Evolutionary conservation across 1,140 invertebrate genomes (phyloP).

Genomic region (Latrodectus geometricus): DNA sequence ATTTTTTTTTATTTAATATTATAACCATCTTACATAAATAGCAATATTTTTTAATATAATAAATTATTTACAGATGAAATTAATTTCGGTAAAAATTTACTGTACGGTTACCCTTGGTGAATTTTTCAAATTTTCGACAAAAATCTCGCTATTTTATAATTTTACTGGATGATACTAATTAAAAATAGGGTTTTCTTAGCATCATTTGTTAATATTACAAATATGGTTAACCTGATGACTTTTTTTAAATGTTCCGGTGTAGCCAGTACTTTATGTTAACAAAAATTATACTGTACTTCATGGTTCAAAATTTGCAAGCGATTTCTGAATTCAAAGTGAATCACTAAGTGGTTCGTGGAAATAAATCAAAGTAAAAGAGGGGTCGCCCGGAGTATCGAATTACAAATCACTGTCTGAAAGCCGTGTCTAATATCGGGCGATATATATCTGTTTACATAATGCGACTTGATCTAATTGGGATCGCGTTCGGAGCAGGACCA

Average conservation of each 20-base stretch:
- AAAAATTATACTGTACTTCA: background rate
- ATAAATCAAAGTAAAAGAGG: background rate
- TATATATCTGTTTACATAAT: slow-evolving; percentile 36
- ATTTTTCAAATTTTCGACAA: no score
- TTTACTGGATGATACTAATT: no score
- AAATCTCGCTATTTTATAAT: no score
- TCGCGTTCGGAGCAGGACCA: background rate
- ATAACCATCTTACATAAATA: no score
- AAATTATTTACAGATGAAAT: no score
- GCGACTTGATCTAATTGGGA: slow-evolving; percentile 18
- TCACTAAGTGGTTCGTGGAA: background rate
- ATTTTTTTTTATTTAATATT: no score
- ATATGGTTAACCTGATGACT: background rate
- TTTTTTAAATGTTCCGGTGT: background rate
- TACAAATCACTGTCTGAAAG: background rate
- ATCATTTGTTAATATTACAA: background rate
- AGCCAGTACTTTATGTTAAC: background rate
- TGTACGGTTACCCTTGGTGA: no score
- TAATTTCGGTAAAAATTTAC: no score
- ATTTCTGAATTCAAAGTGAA: background rate
- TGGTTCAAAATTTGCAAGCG: background rate
- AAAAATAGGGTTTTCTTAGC: no score
- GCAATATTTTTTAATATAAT: no score
- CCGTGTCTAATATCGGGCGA: slow-evolving; percentile 12
- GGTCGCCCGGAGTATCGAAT: background rate